Evolutionary conservation across 1,140 invertebrate species (phyloP), one percentile per base, ranked within the genome.

Genomic region (Matsumurasca onukii): DNA sequence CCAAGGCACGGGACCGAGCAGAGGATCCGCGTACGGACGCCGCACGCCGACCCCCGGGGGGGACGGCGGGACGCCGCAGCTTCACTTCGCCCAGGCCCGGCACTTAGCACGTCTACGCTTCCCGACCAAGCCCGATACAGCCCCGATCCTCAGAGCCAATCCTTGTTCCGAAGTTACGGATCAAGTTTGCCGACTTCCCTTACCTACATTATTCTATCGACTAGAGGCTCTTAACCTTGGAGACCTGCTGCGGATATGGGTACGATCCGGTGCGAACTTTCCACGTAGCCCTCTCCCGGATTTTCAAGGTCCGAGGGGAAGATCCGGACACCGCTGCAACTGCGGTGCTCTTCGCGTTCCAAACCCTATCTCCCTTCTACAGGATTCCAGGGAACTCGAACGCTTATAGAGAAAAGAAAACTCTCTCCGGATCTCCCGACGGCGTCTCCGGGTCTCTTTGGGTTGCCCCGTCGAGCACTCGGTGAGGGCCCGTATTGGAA

Each of bases 121-220:
- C 34, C 17, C 34, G 34, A 5, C 34, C 34, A 39, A 17, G 83
- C 86, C 86, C 85, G 85, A 86, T 84, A 80, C 59, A 72, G n/a
- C 34, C 76, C 69, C 78, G 73, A 78, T 75, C 79, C 80, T 80
- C 79, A 83, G 82, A 83, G 83, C 80, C 78, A 83, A 82, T 87
- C 82, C 86, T 88, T 89, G 82, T 89, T 82, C 87, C 86, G n/a
- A 90, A 89, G 87, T 89, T 90, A 91, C 87, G 87, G 87, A 90
- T 90, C 88, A 80, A 88, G 84, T 87, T 91, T 90, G 85, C 82
- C 85, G 85, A 91, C 87, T 90, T 90, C 86, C 89, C 88, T n/a
- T 92, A 92, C 91, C 86, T n/a, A n/a, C n/a, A n/a, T 89, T 91
- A 90, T 88, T 91, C 91, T 91, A 86, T 84, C 90, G 88, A 88